Evolutionary conservation across 2,797 vertebrate species (phyloP), one percentile per base, ranked within the genome.

Genomic region (Dendrocincla tyrannina): DNA sequence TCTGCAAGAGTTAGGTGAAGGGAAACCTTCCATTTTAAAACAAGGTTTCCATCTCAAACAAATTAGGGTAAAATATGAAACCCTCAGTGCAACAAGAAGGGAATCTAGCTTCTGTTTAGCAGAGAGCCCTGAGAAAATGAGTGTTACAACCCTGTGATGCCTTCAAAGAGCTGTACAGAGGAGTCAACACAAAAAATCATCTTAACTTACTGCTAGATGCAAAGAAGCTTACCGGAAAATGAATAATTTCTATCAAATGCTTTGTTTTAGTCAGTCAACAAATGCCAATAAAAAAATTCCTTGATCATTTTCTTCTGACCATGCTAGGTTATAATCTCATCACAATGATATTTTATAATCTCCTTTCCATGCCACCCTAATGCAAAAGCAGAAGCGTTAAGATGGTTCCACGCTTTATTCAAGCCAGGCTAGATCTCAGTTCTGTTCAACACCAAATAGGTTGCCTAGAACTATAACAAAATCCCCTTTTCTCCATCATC

Each of bases 401-500:
- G 41, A 78, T 42, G 24, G 85, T 91, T 81, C 53, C 39, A 68
- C 0, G 0, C 37, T 88, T 89, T 68, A 44, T 52, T 94, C 35
- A 66, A 78, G 20, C 39, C 70, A 63, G 72, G 50, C 27, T 72
- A 53, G 49, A 55, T 44, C 41, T 81, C 77, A 28, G 32, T 85
- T 70, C 53, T 81, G 16, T 47, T 91, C 42, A 68, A 35, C 0
- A 0, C 55, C 55, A 91, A 66, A 84, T 33, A 82, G 10, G 55
- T 55, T 93, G 77, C 77, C 63, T 72, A 44, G 59, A 30, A 30
- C 90, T 85, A 70, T 70, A 90, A 64, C 42, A 46, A 94, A 84
- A 90, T 86, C 70, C 63, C 53, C 58, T 87, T 88, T 91, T 49
- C 88, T 79, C 77, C n/a, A n/a, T 63, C 91, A 85, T 69, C 80